These are phyloP conservation scores for Corythoichthys intestinalis DNA, from an alignment of 2,113 vertebrate species.

Conservation along the genomic window DNA sequence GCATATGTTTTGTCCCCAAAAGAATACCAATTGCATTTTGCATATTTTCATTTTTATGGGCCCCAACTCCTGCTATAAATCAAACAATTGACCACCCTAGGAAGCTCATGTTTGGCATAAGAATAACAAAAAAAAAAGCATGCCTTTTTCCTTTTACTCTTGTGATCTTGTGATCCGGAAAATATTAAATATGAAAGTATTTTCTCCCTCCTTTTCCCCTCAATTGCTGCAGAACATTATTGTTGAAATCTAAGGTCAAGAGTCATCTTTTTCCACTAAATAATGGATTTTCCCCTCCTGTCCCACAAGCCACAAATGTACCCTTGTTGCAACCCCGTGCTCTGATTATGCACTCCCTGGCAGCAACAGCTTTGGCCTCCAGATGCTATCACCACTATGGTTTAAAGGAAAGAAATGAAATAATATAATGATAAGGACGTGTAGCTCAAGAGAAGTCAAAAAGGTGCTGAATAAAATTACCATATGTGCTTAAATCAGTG, in stretches of 20 bases:
- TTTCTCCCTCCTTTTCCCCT: not conserved
- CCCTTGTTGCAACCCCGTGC: constrained; percentile 34
- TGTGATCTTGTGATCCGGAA: too few species aligned
- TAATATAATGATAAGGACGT: constrained; percentile 63
- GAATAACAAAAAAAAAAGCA: too few species aligned
- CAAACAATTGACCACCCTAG: too few species aligned
- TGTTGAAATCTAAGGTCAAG: not conserved
- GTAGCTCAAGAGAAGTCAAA: constrained; percentile 41
- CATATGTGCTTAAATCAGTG: constrained; percentile 50
- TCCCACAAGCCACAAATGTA: constrained; percentile 39
- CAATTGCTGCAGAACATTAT: not conserved
- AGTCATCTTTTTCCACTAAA: constrained; percentile 18
- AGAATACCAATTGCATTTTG: too few species aligned
- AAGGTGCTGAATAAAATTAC: constrained; percentile 59
- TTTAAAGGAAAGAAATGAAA: constrained; percentile 45
- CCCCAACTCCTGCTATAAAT: too few species aligned
- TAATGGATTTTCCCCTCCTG: constrained; percentile 42
- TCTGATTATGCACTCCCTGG: constrained; percentile 45
- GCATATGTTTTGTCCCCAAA: too few species aligned
- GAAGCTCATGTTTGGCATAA: too few species aligned
- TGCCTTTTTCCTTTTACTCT: too few species aligned
- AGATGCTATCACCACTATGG: constrained; percentile 53
- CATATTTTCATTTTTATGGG: too few species aligned
- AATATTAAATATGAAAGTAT: not conserved
- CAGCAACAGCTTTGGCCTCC: constrained; percentile 63